These are phyloP conservation scores for Tenodera sinensis DNA, from an alignment of 2,888 invertebrate species.

Conservation along the genomic window DNA sequence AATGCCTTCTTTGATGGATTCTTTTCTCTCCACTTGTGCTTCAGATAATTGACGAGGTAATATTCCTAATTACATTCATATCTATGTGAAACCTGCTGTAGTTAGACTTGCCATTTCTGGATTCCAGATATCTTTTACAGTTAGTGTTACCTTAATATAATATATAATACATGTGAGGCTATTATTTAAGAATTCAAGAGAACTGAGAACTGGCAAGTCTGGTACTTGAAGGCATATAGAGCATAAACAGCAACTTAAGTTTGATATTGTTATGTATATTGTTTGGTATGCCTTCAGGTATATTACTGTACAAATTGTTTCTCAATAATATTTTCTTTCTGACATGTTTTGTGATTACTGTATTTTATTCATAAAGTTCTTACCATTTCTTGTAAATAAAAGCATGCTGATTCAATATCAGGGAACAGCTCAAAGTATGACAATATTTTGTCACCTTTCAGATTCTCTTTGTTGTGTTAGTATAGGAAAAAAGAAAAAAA, in stretches of 20 bases:
- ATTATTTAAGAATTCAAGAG: not conserved
- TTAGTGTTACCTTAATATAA: not conserved
- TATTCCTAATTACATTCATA: not conserved
- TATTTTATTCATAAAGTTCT: not conserved
- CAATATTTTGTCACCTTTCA: too few relatives aligned
- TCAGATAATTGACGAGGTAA: conserved; percentile 13
- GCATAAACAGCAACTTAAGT: not conserved
- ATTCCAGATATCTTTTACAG: not conserved
- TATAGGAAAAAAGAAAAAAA: too few relatives aligned
- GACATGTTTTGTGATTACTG: not conserved
- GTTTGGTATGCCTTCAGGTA: not conserved
- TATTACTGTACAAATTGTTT: not conserved
- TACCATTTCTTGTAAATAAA: not conserved
- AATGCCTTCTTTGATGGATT: conserved; percentile 6
- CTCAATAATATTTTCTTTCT: not conserved
- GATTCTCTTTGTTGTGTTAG: too few relatives aligned
- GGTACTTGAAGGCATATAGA: not conserved
- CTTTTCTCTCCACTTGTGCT: conserved; percentile 5
- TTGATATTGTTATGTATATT: not conserved
- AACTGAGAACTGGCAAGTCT: not conserved
- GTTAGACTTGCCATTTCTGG: not conserved
- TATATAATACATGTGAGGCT: not conserved
- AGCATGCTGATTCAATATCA: not conserved
- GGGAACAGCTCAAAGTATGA: too few relatives aligned
- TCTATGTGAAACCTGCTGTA: not conserved